A percentile compares a stretch with the other conserved stretches of the same genome.
phyloP scores from a whole-genome alignment of 92 coral and sea anemone genomes.

The Actinernus sp. region DNA sequence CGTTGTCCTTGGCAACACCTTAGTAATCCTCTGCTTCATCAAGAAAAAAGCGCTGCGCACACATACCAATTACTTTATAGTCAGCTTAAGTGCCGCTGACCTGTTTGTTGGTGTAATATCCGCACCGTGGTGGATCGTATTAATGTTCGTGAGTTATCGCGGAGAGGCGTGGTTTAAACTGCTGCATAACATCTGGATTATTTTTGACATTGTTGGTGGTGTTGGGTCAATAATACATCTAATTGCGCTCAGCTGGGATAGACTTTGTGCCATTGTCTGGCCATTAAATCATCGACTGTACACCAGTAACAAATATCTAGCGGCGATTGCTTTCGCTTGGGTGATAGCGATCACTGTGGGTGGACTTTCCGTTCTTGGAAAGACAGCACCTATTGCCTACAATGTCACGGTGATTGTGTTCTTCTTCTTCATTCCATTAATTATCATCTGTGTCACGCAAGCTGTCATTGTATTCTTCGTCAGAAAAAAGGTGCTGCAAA shows the following conservation, averaged over 20 bases:
- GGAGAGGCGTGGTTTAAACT: slow-evolving; percentile 41
- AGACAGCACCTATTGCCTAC: slow-evolving; percentile 41
- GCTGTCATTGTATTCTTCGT: slow-evolving; percentile 40
- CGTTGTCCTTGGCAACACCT: slow-evolving; percentile 58
- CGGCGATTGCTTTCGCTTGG: slow-evolving; percentile 49
- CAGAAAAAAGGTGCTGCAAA: slow-evolving; percentile 14
- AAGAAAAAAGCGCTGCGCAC: slow-evolving; percentile 55
- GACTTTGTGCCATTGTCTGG: slow-evolving; percentile 80
- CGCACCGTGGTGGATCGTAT: slow-evolving; percentile 70
- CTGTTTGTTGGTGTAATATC: slow-evolving; percentile 70
- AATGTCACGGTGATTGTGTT: slow-evolving; percentile 59
- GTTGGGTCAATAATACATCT: slow-evolving; percentile 77
- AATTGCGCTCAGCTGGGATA: slow-evolving; percentile 79
- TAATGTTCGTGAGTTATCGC: slow-evolving; percentile 39
- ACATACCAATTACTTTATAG: slow-evolving; percentile 74
- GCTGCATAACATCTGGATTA: slow-evolving; percentile 67
- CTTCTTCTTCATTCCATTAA: slow-evolving; percentile 63
- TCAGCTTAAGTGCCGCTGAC: slow-evolving; percentile 70
- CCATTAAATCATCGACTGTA: slow-evolving; percentile 72
- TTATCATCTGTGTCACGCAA: slow-evolving; percentile 55
- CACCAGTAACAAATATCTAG: slow-evolving; percentile 38
- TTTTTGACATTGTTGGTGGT: slow-evolving; percentile 76
- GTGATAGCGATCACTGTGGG: slow-evolving; percentile 43
- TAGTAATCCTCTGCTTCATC: slow-evolving; percentile 62
- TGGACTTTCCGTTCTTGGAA: slow-evolving; percentile 55